Evolutionary conservation across 2,113 vertebrate genomes (phyloP).

Genomic region (Rhynchopsitta pachyrhyncha): DNA sequence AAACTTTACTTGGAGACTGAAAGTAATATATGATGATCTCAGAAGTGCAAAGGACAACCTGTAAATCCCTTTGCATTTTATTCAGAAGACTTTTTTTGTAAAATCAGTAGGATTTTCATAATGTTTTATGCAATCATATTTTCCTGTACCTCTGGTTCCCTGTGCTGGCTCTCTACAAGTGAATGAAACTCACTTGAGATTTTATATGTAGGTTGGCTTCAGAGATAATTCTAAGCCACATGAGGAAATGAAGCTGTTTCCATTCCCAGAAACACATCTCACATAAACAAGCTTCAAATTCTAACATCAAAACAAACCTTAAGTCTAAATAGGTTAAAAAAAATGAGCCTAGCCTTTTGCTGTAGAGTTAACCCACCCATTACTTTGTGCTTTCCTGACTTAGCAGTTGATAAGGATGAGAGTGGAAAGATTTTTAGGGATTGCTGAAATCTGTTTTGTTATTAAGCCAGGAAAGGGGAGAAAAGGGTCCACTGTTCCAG

Average conservation of each 20-base stretch:
- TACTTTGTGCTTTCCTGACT: slow-evolving; percentile 20
- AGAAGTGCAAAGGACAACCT: not conserved
- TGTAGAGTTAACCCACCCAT: not conserved
- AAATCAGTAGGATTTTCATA: not conserved
- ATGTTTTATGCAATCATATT: not conserved
- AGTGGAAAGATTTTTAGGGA: not conserved
- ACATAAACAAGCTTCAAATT: not conserved
- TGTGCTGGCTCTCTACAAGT: not conserved
- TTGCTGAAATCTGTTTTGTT: not conserved
- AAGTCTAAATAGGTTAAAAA: not conserved
- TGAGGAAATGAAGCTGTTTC: not conserved
- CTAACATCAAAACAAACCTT: not conserved
- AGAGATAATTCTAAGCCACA: not conserved
- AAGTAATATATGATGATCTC: not conserved
- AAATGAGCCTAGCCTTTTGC: not conserved
- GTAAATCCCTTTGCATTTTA: not conserved
- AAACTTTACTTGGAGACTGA: not conserved
- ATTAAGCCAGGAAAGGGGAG: not conserved
- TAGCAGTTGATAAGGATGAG: not conserved
- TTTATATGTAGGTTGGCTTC: not conserved
- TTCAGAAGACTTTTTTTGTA: not conserved
- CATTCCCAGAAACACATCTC: not conserved
- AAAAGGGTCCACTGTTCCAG: not conserved
- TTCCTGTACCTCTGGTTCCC: not conserved
- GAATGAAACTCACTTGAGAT: not conserved